Percentiles rank a stretch among this genome's conserved stretches.
phyloP scores from a whole-genome alignment of 2,888 invertebrate genomes.

The Chrysolina americana region DNA sequence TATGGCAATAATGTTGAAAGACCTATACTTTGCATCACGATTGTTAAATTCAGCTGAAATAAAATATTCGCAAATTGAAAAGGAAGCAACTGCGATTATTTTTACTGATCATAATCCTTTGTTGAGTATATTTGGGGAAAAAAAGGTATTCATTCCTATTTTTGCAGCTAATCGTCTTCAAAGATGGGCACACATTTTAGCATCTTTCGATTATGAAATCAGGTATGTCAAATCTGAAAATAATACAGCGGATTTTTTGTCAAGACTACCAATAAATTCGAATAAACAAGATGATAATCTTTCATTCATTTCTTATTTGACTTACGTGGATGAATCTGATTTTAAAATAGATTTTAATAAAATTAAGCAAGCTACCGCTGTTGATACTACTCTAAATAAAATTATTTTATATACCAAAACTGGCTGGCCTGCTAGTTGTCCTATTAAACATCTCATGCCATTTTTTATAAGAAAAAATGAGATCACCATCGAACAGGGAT shows the following conservation, averaged over 20 bases:
- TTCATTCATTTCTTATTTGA: background rate
- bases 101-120: background rate
- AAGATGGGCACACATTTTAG: constrained; percentile 1
- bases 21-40: background rate
- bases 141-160: background rate
- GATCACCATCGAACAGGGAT: background rate
- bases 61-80: constrained; percentile 3
- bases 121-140: background rate
- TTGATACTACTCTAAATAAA: background rate
- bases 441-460: background rate
- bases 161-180: background rate
- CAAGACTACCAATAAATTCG: background rate
- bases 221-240: background rate
- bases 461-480: constrained; percentile 7
- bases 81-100: constrained; percentile 6
- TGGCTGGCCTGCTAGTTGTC: constrained; percentile 1
- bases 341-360: background rate
- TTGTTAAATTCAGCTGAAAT: background rate
- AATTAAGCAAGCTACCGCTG: background rate
- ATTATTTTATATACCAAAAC: background rate
- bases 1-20: background rate
- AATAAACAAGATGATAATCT: background rate
- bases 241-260: constrained; percentile 1
- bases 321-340: background rate
- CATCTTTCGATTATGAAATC: background rate